A percentile compares a stretch with the other conserved stretches of the same genome.
Conservation (phyloP, 2,113 vertebrate genomes). For the Amblyornis subalaris region DNA sequence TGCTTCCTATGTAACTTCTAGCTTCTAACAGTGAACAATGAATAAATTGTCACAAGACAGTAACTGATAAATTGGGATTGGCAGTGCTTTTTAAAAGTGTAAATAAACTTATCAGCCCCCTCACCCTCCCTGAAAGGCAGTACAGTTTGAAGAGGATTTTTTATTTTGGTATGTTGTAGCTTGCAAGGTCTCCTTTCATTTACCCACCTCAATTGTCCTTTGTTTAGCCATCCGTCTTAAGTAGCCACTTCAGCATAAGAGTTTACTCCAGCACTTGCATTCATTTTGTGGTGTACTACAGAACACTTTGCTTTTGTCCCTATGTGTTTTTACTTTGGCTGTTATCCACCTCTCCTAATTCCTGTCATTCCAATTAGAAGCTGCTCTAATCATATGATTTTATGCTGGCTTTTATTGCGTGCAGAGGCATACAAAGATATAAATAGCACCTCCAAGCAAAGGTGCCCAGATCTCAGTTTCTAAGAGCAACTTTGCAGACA, state of each 20-base stretch:
- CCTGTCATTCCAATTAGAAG: slow-evolving; percentile 34
- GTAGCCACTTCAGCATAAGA: slow-evolving; percentile 19
- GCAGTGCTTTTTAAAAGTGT: slow-evolving; percentile 76
- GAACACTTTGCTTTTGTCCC: slow-evolving; percentile 11
- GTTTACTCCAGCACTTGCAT: neutral
- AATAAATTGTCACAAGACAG: slow-evolving; percentile 85
- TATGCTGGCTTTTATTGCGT: slow-evolving; percentile 29
- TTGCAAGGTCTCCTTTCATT: slow-evolving; percentile 53
- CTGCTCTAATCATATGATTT: slow-evolving; percentile 32
- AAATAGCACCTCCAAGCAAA: slow-evolving; percentile 47
- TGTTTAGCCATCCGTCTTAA: slow-evolving; percentile 51
- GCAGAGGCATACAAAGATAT: slow-evolving; percentile 38
- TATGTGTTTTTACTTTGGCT: neutral
- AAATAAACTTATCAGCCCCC: slow-evolving; percentile 77
- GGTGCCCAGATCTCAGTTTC: slow-evolving; percentile 20
- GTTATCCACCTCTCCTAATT: slow-evolving; percentile 33
- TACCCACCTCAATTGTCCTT: slow-evolving; percentile 36
- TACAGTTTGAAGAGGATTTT: slow-evolving; percentile 56
- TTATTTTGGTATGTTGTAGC: slow-evolving; percentile 20
- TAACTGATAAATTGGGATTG: slow-evolving; percentile 85
- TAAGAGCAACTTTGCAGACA: slow-evolving; percentile 23
- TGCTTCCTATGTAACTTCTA: slow-evolving; percentile 82
- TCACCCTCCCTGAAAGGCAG: slow-evolving; percentile 57
- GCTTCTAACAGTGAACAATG: slow-evolving; percentile 81
- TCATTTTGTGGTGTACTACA: neutral